These are phyloP conservation scores for Corvus moneduloides DNA, from an alignment of 2,113 vertebrate species.

Conservation along the genomic window DNA sequence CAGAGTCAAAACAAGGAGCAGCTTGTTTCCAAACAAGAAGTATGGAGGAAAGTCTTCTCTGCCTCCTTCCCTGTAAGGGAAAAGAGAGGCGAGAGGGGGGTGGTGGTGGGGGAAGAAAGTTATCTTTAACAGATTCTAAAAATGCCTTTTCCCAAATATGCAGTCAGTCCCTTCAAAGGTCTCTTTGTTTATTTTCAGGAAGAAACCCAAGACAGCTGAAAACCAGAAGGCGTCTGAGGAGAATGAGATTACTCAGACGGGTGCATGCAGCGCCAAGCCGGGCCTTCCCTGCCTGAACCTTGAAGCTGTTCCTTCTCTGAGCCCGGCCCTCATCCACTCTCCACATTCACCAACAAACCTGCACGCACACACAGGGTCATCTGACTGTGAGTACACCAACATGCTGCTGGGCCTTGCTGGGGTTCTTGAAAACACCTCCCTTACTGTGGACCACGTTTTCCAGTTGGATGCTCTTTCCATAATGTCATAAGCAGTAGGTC, in stretches of 20 bases:
- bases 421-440: background rate
- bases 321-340: conserved; percentile 83
- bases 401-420: background rate
- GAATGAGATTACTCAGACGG: conserved; percentile 94
- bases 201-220: conserved; percentile 87
- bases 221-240: conserved; percentile 92
- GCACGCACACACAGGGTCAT: conserved; percentile 89
- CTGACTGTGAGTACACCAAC: conserved; percentile 91
- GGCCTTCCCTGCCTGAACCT: conserved; percentile 92
- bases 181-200: conserved; percentile 85
- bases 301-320: conserved; percentile 84
- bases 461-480: background rate
- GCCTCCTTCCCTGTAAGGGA: conserved; percentile 62
- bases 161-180: conserved; percentile 81
- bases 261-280: conserved; percentile 86
- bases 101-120: conserved; percentile 64
- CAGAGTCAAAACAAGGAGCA: conserved; percentile 76
- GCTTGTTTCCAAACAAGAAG: conserved; percentile 79
- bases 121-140: conserved; percentile 86
- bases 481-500: background rate
- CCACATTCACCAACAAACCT: conserved; percentile 90
- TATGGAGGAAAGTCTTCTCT: conserved; percentile 68
- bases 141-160: conserved; percentile 82
- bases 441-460: background rate
- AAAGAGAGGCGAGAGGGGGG: background rate